Percentiles rank a stretch among this genome's conserved stretches.
These are phyloP conservation scores for Onchidella celtica DNA, from an alignment of 2,888 invertebrate genomes.

Conservation along the genomic window DNA sequence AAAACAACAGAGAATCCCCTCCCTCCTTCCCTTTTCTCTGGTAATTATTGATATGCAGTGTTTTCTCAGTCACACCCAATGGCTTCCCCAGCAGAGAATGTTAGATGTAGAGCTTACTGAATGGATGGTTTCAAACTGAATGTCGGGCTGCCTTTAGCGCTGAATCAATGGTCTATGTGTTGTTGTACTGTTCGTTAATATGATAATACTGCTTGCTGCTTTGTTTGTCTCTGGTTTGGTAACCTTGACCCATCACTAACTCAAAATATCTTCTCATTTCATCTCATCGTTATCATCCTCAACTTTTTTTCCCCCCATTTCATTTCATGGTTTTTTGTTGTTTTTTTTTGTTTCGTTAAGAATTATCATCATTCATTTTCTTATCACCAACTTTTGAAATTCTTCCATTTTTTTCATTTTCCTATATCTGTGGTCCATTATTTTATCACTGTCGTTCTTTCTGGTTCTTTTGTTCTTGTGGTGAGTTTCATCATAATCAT, in stretches of 20 bases:
- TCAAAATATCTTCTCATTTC: background rate
- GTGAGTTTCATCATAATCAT: too few relatives aligned
- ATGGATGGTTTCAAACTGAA: constrained; percentile 26
- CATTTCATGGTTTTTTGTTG: too few relatives aligned
- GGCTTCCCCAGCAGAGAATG: constrained; percentile 36
- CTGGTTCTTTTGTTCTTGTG: too few relatives aligned
- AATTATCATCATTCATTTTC: too few relatives aligned
- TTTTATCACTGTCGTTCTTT: too few relatives aligned
- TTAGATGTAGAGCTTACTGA: constrained; percentile 38
- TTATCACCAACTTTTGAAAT: too few relatives aligned
- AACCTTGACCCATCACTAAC: constrained; percentile 20
- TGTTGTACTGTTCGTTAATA: constrained; percentile 24
- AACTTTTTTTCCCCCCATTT: background rate
- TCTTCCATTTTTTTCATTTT: too few relatives aligned
- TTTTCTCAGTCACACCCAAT: background rate
- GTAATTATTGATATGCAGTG: too few relatives aligned
- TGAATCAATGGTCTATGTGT: constrained; percentile 28
- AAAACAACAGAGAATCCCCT: too few relatives aligned
- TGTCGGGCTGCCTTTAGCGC: constrained; percentile 40
- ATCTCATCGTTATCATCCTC: background rate
- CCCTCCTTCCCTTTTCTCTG: too few relatives aligned
- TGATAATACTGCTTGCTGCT: constrained; percentile 39
- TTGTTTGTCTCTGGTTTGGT: constrained; percentile 29
- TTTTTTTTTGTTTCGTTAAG: too few relatives aligned
- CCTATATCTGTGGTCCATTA: too few relatives aligned